Conservation (phyloP, 2,888 invertebrate species). For the Drosophila ustulata region DNA sequence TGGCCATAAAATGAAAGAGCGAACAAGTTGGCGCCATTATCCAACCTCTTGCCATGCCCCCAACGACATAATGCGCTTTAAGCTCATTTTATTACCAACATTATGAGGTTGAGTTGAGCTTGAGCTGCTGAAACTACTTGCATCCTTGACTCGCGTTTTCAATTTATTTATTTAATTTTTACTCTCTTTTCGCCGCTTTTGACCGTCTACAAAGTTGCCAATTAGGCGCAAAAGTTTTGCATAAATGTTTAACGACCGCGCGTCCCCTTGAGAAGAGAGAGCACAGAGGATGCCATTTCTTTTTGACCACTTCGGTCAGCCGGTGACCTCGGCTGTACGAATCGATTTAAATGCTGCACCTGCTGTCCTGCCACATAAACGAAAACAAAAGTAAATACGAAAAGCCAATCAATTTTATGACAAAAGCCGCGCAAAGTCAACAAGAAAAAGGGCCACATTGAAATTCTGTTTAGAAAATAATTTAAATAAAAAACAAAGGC, state of each 20-base stretch:
- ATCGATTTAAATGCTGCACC: constrained; percentile 28
- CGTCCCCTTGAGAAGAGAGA: constrained; percentile 2
- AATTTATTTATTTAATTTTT: constrained; percentile 40
- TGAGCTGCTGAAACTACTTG: constrained; percentile 23
- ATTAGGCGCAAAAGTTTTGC: constrained; percentile 66
- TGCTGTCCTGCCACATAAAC: constrained; percentile 20
- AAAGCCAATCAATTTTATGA: constrained; percentile 78
- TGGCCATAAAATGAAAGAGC: constrained; percentile 71
- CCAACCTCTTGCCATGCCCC: constrained; percentile 16
- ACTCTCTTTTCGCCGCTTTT: constrained; percentile 21
- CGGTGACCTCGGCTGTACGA: constrained; percentile 44
- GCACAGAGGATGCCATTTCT: neutral
- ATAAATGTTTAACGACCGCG: constrained; percentile 41
- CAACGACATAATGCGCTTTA: constrained; percentile 60
- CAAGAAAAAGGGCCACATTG: constrained; percentile 21
- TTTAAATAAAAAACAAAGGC: constrained; percentile 31
- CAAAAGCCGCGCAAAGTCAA: constrained; percentile 45
- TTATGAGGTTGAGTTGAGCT: constrained; percentile 70
- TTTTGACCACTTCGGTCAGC: constrained; percentile 34
- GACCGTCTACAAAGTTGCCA: constrained; percentile 73
- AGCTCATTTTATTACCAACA: constrained; percentile 84
- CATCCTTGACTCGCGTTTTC: constrained; percentile 45
- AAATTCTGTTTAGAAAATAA: constrained; percentile 17
- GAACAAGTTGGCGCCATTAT: constrained; percentile 75
- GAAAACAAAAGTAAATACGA: constrained; percentile 12